These are phyloP conservation scores for Parus major DNA, from an alignment of 2,113 vertebrate species.

Conservation along the genomic window DNA sequence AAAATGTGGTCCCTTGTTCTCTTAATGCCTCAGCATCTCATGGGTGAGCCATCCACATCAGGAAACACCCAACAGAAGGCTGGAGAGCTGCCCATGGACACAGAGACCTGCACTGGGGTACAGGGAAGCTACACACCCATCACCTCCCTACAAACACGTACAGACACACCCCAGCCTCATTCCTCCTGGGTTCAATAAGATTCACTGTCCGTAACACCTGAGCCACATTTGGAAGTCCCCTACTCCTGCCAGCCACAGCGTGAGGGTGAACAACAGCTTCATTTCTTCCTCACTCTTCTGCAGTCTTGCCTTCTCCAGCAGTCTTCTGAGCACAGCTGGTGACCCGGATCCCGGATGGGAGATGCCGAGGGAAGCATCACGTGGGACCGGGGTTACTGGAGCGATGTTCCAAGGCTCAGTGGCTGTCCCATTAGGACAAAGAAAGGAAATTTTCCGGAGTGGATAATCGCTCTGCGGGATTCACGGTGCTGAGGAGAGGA, in stretches of 20 bases:
- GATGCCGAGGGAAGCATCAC: not conserved
- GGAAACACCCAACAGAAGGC: not conserved
- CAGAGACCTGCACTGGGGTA: not conserved
- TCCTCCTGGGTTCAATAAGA: not conserved
- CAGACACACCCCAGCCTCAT: not conserved
- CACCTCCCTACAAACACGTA: not conserved
- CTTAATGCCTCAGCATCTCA: not conserved
- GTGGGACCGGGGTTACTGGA: accelerated
- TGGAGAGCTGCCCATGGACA: not conserved
- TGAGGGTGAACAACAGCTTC: not conserved
- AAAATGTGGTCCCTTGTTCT: not conserved
- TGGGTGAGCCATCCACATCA: not conserved
- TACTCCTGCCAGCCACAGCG: not conserved
- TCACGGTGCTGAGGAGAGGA: not conserved
- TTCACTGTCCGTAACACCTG: not conserved
- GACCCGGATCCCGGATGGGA: not conserved
- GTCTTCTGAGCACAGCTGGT: accelerated
- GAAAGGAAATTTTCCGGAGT: not conserved
- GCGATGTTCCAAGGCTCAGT: not conserved
- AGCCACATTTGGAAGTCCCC: not conserved
- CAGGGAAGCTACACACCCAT: not conserved
- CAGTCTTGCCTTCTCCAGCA: not conserved
- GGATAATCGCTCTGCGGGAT: conserved; percentile 6
- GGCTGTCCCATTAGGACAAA: not conserved
- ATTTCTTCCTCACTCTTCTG: not conserved